Conservation (phyloP, 1,140 invertebrate genomes). For the Neodiprion lecontei region DNA sequence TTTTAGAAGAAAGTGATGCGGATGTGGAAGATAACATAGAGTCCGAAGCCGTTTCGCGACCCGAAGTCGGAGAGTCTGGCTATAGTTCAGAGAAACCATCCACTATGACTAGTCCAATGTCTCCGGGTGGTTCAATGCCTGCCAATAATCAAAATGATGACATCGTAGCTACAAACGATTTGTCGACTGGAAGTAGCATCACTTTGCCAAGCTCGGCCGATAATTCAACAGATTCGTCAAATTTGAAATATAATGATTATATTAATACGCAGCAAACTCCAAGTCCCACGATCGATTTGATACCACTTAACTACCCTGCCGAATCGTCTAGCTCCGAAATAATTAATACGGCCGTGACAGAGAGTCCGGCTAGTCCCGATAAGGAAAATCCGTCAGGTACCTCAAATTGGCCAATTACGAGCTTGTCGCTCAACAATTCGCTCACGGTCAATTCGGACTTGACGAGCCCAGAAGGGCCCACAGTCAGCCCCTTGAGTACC, state of each 20-base stretch:
- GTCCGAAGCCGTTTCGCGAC: constrained; percentile 46
- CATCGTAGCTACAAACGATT: constrained; percentile 20
- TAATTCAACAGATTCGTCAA: constrained; percentile 23
- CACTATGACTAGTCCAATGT: constrained; percentile 63
- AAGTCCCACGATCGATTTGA: constrained; percentile 37
- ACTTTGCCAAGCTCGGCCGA: constrained; percentile 13
- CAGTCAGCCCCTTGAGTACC: constrained; percentile 42
- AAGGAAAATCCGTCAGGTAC: constrained; percentile 26
- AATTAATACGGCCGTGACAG: constrained; percentile 18
- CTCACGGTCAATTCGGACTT: constrained; percentile 40
- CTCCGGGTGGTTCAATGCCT: constrained; percentile 26
- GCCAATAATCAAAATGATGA: constrained; percentile 22
- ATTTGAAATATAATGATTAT: constrained; percentile 24
- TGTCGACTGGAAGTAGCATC: constrained; percentile 15
- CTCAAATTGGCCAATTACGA: constrained; percentile 18
- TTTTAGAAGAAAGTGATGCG: constrained; percentile 69
- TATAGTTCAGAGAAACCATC: constrained; percentile 74
- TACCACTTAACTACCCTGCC: constrained; percentile 25
- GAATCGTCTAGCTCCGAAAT: constrained; percentile 7
- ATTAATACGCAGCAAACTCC: constrained; percentile 31
- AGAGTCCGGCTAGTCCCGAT: constrained; percentile 30
- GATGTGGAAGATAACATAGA: constrained; percentile 83
- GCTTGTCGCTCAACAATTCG: constrained; percentile 30
- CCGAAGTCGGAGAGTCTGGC: constrained; percentile 69
- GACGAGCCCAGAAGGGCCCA: constrained; percentile 41